These are phyloP conservation scores for Bombyx mori DNA, from an alignment of 1,140 invertebrate species.

Conservation along the genomic window ASM3026992v2 NC_085128.1:10856501-10857000, in stretches of 20 bases:
- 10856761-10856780: conserved; percentile 31
- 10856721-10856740: conserved; percentile 45
- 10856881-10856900: conserved; percentile 50
- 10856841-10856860: conserved; percentile 35
- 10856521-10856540: neutral
- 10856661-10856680: conserved; percentile 40
- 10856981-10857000: conserved; percentile 84
- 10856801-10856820: conserved; percentile 31
- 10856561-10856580: no score
- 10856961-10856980: conserved; percentile 80
- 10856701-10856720: conserved; percentile 58
- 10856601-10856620: no score
- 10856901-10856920: conserved; percentile 43
- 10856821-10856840: conserved; percentile 22
- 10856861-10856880: conserved; percentile 49
- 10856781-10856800: conserved; percentile 17
- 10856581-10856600: no score
- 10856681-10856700: conserved; percentile 63
- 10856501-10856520: conserved; percentile 59
- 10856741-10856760: conserved; percentile 38
- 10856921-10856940: conserved; percentile 30
- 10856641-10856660: conserved; percentile 15
- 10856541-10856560: no score
- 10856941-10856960: conserved; percentile 61
- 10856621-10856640: neutral